Conservation (phyloP, 2,888 invertebrate genomes). For the Nasonovia ribisnigri region DNA sequence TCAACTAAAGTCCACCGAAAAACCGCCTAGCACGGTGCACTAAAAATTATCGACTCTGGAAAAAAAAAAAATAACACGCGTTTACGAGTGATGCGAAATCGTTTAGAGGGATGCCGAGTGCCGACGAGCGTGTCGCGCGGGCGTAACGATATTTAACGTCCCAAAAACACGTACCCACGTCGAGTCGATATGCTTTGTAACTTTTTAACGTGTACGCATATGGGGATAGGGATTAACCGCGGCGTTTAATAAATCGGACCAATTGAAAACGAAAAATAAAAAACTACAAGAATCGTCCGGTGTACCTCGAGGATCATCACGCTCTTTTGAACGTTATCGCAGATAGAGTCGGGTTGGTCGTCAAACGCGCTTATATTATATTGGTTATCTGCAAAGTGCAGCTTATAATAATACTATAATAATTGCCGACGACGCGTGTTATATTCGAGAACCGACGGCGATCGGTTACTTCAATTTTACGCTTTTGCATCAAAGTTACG, state of each 20-base stretch:
- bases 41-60: not conserved
- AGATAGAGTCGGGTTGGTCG: not conserved
- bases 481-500: no score
- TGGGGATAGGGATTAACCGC: not conserved
- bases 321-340: not conserved
- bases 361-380: not conserved
- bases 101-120: slow-evolving; percentile 1
- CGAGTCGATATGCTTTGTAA: not conserved
- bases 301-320: not conserved
- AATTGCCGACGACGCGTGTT: no score
- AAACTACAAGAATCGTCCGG: not conserved
- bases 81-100: not conserved
- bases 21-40: not conserved
- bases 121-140: not conserved
- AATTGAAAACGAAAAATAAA: not conserved
- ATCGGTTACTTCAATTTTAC: no score
- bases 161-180: not conserved
- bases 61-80: not conserved
- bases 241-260: not conserved
- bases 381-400: no score
- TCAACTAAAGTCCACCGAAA: not conserved
- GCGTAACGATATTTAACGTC: not conserved
- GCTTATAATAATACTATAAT: no score
- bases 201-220: not conserved
- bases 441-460: no score